Evolutionary conservation across 2,113 vertebrate species (phyloP), one percentile per base, ranked within the genome.

Genomic region (Trochalopteron elliotii): DNA sequence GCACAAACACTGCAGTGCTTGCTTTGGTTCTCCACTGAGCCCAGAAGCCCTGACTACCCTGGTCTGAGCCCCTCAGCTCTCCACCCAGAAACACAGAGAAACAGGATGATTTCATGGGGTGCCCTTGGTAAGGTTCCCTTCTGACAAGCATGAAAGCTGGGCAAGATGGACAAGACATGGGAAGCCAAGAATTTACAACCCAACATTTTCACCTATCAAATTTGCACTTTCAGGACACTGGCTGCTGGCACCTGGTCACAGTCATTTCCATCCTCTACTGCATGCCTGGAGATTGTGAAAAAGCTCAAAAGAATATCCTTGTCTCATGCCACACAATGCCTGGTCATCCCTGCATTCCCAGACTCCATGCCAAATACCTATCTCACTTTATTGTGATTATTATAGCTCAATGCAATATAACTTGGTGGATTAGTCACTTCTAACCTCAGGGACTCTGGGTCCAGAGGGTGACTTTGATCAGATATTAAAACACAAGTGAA

Each of bases 1-100:
- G 94, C 96, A 93, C 8, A 1, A 93, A 40, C 69, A 53, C 2
- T 3, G 49, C 28, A 84, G 69, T 18, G 35, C 71, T 90, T 79
- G 76, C 60, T 95, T 72, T 14, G 33, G 65, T 57, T 91, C 83
- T 92, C 61, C 28, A 18, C 6, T 10, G 9, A 89, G 74, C 33
- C 57, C 84, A 82, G 87, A 88, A 89, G n/a, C 64, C 86, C 56
- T 35, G 25, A 49, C 37, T 79, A 60, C 31, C 47, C 65, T 64
- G n/a, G 25, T 71, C 52, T 72, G 60, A 89, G 72, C 15, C 56
- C 24, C 65, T 77, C 39, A 47, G 39, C 60, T 74, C 64, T 68
- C 44, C 37, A 82, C 40, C 7, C 31, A 68, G 56, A 80, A 85
- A 35, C 3, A 8, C 35, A 61, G 21, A 63, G 77, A 63, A 57